Percentiles rank a stretch among this genome's conserved stretches.
Evolutionary conservation across 37 sponge, comb jelly and placozoan species (phyloP).

Genomic region (Cladorhizidae sp.): DNA sequence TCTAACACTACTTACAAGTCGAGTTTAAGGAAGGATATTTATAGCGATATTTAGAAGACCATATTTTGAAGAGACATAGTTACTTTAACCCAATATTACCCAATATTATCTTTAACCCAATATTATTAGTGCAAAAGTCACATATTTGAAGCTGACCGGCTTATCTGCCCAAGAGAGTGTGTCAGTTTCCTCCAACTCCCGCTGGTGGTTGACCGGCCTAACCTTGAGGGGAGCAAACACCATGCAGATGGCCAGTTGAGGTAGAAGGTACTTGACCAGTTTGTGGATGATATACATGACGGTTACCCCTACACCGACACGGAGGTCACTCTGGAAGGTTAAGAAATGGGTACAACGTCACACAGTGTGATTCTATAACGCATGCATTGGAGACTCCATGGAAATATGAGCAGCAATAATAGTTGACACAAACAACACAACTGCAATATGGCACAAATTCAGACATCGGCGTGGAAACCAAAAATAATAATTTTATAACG

Average conservation of each 20-base stretch:
- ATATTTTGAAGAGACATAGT: too few species aligned
- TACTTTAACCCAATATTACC: neutral
- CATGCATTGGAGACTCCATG: too few species aligned
- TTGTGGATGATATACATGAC: constrained; percentile 39
- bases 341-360: neutral
- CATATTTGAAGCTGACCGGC: constrained; percentile 22
- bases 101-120: neutral
- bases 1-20: too few species aligned
- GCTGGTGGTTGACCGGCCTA: neutral
- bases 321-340: too few species aligned
- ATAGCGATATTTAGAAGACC: too few species aligned
- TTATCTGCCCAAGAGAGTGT: constrained; percentile 41
- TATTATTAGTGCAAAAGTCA: neutral
- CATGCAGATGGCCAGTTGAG: constrained; percentile 38
- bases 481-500: too few species aligned
- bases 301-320: neutral
- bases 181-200: constrained; percentile 18
- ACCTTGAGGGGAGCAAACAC: constrained; percentile 43
- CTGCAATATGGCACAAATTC: too few species aligned
- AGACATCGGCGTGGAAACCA: too few species aligned
- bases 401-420: too few species aligned
- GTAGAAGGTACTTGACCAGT: constrained; percentile 38
- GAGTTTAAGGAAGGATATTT: too few species aligned
- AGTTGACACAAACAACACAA: too few species aligned
- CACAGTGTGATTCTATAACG: too few species aligned